Percentiles rank a stretch among this genome's conserved stretches.
Evolutionary conservation across 2,797 vertebrate species (phyloP).

Genomic region (Thaleichthys pacificus): DNA sequence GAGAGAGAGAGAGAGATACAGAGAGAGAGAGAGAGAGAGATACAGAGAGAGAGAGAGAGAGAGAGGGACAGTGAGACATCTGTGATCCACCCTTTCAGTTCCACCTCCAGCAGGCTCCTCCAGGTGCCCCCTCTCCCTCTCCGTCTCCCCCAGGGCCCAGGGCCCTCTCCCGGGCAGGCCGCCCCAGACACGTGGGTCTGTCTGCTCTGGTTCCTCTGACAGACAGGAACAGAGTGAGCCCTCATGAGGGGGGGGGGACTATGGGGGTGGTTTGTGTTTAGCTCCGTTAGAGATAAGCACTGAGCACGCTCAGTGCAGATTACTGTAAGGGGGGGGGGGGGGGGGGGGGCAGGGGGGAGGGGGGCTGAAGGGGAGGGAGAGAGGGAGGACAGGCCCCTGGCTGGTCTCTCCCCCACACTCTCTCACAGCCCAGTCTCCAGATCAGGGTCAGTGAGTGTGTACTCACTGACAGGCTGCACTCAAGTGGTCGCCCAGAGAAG

Average conservation of each 20-base stretch:
- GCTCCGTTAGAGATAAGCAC: constrained; percentile 63
- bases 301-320: constrained; percentile 45
- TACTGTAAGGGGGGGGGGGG: constrained; percentile 9
- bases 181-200: constrained; percentile 48
- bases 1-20: too few relatives aligned
- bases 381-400: constrained; percentile 31
- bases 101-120: constrained; percentile 20
- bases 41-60: too few relatives aligned
- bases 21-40: too few relatives aligned
- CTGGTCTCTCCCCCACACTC: not conserved
- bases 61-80: too few relatives aligned
- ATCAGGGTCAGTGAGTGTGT: constrained; percentile 24
- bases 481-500: constrained; percentile 24
- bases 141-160: constrained; percentile 15
- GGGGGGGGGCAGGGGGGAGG: constrained; percentile 11
- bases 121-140: not conserved
- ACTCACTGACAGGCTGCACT: constrained; percentile 6
- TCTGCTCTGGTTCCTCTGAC: constrained; percentile 54
- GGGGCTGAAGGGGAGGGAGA: constrained; percentile 56
- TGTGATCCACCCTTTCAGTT: constrained; percentile 28
- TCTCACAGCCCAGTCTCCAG: constrained; percentile 22
- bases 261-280: constrained; percentile 62
- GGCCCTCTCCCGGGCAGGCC: constrained; percentile 43
- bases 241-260: constrained; percentile 18
- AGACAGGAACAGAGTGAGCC: constrained; percentile 42